A percentile compares a stretch with the other conserved stretches of the same genome.
Conservation (phyloP, 1,140 invertebrate species). For the Aphis gossypii region DNA sequence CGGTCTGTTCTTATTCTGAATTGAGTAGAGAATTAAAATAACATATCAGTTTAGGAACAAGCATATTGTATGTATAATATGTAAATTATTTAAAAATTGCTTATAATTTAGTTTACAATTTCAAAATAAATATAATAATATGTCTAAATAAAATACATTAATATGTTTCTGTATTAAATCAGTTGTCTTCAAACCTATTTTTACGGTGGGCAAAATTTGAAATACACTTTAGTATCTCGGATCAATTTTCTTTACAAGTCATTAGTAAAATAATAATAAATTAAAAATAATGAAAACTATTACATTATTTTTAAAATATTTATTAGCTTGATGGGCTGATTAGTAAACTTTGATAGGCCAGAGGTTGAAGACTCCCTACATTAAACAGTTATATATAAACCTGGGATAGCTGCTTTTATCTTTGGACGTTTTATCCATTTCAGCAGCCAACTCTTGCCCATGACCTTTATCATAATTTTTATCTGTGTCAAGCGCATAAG, state of each 20-base stretch:
- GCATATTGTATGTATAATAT: neutral
- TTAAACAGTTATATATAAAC: neutral
- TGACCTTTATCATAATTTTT: conserved; percentile 45
- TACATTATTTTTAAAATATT: too few relatives aligned
- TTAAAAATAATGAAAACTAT: too few relatives aligned
- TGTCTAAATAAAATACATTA: neutral
- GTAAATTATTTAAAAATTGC: neutral
- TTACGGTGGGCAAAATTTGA: too few relatives aligned
- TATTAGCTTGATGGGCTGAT: too few relatives aligned
- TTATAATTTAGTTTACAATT: neutral
- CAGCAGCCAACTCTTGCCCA: conserved; percentile 16
- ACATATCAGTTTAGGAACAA: neutral
- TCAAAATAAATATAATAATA: neutral
- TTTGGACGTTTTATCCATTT: neutral
- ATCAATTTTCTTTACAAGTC: too few relatives aligned
- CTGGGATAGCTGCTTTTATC: conserved; percentile 28
- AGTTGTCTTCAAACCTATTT: too few relatives aligned
- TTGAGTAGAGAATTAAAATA: too few relatives aligned
- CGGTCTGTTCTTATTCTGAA: too few relatives aligned
- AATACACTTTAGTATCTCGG: too few relatives aligned
- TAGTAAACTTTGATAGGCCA: too few relatives aligned
- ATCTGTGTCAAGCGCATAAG: conserved; percentile 33
- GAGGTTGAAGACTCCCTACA: too few relatives aligned
- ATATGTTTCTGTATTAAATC: neutral
- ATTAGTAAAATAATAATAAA: too few relatives aligned